Conservation (phyloP, 2,888 invertebrate species). For the Drosophila nr. medialis region DNA sequence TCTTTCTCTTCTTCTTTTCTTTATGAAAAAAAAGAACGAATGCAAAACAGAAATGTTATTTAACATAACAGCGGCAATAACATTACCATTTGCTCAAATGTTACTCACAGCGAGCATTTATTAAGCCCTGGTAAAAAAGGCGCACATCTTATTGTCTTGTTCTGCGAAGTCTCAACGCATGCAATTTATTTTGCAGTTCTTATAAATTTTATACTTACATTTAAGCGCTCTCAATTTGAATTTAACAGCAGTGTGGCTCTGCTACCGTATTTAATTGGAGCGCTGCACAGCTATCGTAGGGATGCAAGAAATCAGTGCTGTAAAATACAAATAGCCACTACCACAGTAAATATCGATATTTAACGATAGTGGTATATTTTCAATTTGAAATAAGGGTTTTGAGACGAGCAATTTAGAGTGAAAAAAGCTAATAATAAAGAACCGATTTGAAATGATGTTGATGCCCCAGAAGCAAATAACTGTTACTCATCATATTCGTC, state of each 20-base stretch:
- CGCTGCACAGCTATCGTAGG: slow-evolving; percentile 14
- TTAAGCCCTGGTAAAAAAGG: not conserved
- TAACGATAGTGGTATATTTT: not conserved
- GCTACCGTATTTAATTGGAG: not conserved
- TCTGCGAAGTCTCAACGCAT: not conserved
- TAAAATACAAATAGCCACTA: not conserved
- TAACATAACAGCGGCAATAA: slow-evolving; percentile 53
- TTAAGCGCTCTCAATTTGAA: slow-evolving; percentile 2
- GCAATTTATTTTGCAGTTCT: not conserved
- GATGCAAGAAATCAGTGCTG: not conserved
- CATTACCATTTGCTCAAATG: slow-evolving; percentile 45
- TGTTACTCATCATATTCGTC: not conserved
- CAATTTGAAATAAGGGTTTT: not conserved
- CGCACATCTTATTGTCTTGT: not conserved
- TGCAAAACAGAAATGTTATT: slow-evolving; percentile 68
- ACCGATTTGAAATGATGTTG: not conserved
- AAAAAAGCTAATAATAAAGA: not conserved
- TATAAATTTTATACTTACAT: not conserved
- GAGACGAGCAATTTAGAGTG: not conserved
- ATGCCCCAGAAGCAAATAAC: not conserved
- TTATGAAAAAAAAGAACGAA: slow-evolving; percentile 65
- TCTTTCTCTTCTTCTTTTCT: slow-evolving; percentile 68
- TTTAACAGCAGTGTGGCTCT: not conserved
- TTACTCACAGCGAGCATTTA: slow-evolving; percentile 24
- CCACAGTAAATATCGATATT: not conserved